Evolutionary conservation across 2,113 vertebrate genomes (phyloP), one percentile per base, ranked within the genome.

Genomic region (Oreotrochilus melanogaster): DNA sequence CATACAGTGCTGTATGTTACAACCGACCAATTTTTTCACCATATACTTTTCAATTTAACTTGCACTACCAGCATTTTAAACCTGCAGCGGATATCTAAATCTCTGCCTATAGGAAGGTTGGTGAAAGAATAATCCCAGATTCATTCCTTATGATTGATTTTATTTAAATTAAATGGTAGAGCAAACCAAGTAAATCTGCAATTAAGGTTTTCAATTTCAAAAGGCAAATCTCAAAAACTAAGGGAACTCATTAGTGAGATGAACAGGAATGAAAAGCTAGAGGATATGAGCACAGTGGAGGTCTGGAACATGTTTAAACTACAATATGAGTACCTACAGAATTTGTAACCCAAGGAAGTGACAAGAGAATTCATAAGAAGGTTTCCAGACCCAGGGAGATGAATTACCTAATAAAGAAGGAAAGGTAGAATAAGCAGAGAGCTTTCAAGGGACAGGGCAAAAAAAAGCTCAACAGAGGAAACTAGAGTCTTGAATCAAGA

Each of bases 241-340:
- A 42, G 18, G 30, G 60, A 93, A 88, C 67, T 86, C 51, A n/a
- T 94, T 88, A 95, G 72, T 43, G 47, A 92, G 56, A 94, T 48
- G 67, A 95, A 73, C 72, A 78, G 50, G 79, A 92, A 88, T 30
- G 43, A 93, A 60, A 78, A 93, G 53, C 57, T 8, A 5, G 61
- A 90, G 42, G 51, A 94, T 9, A 3, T 47, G 45, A 91, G 56
- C 80, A 83, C 51, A 90, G 67, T 69, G 86, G 79, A 94, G 83
- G 92, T 96, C 91, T 96, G 92, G 83, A 96, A 94, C 60, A 84
- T 60, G 92, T 95, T 94, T 94, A 78, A 92, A 86, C 54, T 92
- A 54, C 60, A 93, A 15, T 73, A 79, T 62, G 69, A 83, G 12
- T 88, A 93, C 83, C 82, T 91, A 47, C 91, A 78, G 79, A 86